Percentiles rank a stretch among this genome's conserved stretches.
phyloP scores from a whole-genome alignment of 2,113 vertebrate genomes.

The Marcusenius ussheri region DNA sequence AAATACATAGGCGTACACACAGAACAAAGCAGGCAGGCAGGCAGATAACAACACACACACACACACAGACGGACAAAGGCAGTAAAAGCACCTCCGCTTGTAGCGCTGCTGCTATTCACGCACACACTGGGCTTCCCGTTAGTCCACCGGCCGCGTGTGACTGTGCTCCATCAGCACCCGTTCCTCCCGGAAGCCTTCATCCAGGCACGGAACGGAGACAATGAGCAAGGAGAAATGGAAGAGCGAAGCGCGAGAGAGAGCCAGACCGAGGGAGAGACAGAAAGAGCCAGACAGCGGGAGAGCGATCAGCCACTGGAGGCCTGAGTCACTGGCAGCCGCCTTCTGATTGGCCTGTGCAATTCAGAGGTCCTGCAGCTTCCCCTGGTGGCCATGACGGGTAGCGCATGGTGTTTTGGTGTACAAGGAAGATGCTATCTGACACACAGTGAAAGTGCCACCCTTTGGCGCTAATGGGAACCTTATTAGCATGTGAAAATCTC shows the following conservation, averaged over 20 bases:
- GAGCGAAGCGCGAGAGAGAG: constrained; percentile 24
- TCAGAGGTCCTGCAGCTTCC: constrained; percentile 49
- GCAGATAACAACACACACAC: constrained; percentile 24
- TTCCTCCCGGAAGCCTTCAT: background rate
- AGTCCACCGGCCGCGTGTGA: background rate
- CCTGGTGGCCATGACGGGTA: constrained; percentile 41
- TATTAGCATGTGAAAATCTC: background rate
- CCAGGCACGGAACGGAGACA: constrained; percentile 1
- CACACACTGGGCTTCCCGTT: constrained; percentile 23
- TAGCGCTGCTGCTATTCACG: constrained; percentile 43
- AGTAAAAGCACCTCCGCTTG: constrained; percentile 46
- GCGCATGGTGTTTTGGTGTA: constrained; percentile 26
- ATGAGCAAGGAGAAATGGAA: constrained; percentile 5
- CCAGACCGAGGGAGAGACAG: constrained; percentile 37
- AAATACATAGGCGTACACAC: constrained; percentile 28
- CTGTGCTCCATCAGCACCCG: constrained; percentile 13
- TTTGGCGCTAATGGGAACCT: background rate
- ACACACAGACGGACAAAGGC: constrained; percentile 32
- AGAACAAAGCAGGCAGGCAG: constrained; percentile 25
- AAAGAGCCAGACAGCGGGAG: constrained; percentile 34
- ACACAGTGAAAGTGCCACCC: background rate
- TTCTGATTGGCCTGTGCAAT: constrained; percentile 45
- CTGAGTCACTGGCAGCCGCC: constrained; percentile 50
- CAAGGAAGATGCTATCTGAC: background rate
- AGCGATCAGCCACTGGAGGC: constrained; percentile 54